These are phyloP conservation scores for Corythornis leucogaster DNA, from an alignment of 2,797 vertebrate genomes.

Conservation along the genomic window DNA sequence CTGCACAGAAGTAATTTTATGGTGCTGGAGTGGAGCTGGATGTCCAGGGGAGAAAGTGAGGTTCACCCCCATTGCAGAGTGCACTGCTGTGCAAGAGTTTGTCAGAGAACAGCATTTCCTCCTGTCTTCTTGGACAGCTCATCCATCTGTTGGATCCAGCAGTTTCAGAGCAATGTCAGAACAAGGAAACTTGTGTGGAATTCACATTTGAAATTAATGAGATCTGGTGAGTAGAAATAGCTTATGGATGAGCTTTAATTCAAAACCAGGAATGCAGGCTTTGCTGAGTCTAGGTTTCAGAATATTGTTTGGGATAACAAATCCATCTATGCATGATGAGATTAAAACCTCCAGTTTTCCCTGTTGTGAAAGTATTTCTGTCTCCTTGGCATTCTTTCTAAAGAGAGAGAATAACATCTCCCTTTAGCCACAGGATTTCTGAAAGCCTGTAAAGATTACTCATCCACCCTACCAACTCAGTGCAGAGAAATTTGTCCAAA, in stretches of 20 bases:
- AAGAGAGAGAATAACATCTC: background rate
- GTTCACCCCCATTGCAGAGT: background rate
- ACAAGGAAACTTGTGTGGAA: background rate
- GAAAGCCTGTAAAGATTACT: constrained; percentile 5
- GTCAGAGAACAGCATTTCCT: background rate
- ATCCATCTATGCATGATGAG: background rate
- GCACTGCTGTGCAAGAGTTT: no score
- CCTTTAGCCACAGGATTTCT: constrained; percentile 1
- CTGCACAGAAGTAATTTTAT: background rate
- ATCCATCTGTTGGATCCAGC: background rate
- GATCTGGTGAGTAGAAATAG: background rate
- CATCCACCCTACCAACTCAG: background rate
- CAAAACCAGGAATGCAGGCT: background rate
- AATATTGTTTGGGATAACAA: background rate
- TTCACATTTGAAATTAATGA: background rate
- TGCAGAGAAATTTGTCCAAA: background rate
- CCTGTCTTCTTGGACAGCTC: background rate
- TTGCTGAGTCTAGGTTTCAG: background rate
- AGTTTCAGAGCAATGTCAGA: background rate
- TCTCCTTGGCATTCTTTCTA: background rate
- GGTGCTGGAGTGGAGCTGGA: background rate
- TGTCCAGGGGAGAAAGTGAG: background rate
- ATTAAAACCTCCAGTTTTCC: background rate
- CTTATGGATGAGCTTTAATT: background rate
- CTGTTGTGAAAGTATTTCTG: background rate